These are phyloP conservation scores for Hippopotamus amphibius DNA, from an alignment of 2,113 vertebrate genomes.

Conservation along the genomic window DNA sequence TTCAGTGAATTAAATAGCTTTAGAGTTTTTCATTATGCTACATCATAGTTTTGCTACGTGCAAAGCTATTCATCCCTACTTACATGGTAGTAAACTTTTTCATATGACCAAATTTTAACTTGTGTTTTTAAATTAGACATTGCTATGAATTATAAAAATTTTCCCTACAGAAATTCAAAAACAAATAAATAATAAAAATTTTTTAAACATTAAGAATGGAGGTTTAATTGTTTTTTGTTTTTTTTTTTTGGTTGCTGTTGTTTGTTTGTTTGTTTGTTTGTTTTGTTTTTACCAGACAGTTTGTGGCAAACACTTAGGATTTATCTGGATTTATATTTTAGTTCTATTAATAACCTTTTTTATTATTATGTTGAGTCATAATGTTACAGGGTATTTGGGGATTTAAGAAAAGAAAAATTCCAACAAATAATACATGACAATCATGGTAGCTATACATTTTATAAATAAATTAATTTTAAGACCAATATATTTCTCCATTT, in stretches of 20 bases:
- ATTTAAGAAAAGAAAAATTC: background rate
- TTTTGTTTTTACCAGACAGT: background rate
- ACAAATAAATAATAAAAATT: background rate
- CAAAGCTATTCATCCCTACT: background rate
- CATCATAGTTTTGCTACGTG: background rate
- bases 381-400: background rate
- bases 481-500: background rate
- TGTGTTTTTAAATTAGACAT: background rate
- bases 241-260: no score
- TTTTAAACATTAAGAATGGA: background rate
- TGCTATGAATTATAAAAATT: background rate
- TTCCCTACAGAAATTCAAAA: background rate
- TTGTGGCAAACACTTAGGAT: background rate
- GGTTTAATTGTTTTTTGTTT: background rate
- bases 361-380: background rate
- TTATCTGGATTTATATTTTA: background rate
- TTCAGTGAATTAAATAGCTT: background rate
- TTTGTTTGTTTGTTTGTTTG: no score
- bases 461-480: background rate
- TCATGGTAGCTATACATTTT: background rate
- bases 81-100: background rate
- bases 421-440: background rate
- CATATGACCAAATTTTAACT: background rate
- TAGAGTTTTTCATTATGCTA: background rate
- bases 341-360: background rate